A percentile compares a stretch with the other conserved stretches of the same genome.
Evolutionary conservation across 2,888 invertebrate species (phyloP).

Genomic region (Hydraecia micacea): DNA sequence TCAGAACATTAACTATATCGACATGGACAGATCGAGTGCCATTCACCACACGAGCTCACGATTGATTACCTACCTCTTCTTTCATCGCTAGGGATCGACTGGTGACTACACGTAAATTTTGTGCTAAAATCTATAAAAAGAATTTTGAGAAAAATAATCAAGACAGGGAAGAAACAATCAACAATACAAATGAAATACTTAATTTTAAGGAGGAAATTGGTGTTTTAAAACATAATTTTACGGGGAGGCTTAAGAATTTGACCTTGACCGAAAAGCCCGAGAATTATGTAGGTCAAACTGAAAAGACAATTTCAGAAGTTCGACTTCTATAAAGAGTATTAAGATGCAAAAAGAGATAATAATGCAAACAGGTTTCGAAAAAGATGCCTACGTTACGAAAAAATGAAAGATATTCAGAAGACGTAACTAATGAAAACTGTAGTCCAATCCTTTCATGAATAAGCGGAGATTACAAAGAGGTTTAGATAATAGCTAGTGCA

Average conservation of each 20-base stretch:
- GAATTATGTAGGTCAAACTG: slow-evolving; percentile 11
- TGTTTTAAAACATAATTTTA: background rate
- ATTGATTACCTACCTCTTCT: slow-evolving; percentile 45
- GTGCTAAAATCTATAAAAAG: slow-evolving; percentile 1
- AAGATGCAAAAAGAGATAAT: background rate
- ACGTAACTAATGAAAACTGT: background rate
- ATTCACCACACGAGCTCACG: slow-evolving; percentile 43
- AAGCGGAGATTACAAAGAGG: slow-evolving; percentile 6
- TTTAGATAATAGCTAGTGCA: slow-evolving; percentile 30
- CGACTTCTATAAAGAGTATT: background rate
- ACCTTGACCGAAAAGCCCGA: slow-evolving; percentile 16
- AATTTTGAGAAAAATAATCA: background rate
- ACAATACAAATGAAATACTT: background rate
- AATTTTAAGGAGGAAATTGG: background rate
- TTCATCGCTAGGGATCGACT: background rate
- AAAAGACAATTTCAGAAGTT: slow-evolving; percentile 14
- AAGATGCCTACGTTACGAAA: background rate
- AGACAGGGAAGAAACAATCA: background rate
- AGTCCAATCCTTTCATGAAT: background rate
- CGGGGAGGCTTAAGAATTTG: slow-evolving; percentile 5
- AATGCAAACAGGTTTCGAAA: background rate
- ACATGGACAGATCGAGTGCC: slow-evolving; percentile 59
- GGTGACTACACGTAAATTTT: background rate
- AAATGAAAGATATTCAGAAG: background rate
- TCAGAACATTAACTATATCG: slow-evolving; percentile 55